These are phyloP conservation scores for human DNA, from an alignment of 2,113 vertebrate species.

Conservation along the genomic window DNA sequence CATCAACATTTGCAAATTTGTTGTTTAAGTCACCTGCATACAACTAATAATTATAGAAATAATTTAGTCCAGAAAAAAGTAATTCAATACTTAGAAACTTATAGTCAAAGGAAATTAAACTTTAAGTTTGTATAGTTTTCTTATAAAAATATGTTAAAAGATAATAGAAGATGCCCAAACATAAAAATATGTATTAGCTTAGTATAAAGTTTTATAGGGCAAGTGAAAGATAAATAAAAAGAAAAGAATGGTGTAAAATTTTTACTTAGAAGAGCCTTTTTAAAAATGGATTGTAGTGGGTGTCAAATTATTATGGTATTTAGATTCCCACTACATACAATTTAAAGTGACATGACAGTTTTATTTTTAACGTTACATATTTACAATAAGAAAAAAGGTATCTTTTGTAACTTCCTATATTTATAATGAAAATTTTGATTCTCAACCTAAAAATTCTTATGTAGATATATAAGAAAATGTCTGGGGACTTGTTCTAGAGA, in stretches of 20 bases:
- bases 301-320: not conserved
- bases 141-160: not conserved
- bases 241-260: not conserved
- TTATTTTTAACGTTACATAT: slow-evolving; percentile 6
- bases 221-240: not conserved
- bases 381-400: not conserved
- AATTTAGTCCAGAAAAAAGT: not conserved
- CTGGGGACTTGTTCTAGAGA: not conserved
- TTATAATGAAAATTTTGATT: not conserved
- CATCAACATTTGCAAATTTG: not conserved
- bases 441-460: not conserved
- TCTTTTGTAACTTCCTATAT: not conserved
- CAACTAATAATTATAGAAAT: not conserved
- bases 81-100: not conserved
- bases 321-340: not conserved
- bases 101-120: not conserved
- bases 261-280: not conserved
- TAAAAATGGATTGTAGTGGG: not conserved
- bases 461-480: not conserved
- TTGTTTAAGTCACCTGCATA: slow-evolving; percentile 4
- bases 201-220: not conserved
- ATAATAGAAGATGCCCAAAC: not conserved
- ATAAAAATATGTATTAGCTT: slow-evolving; percentile 12
- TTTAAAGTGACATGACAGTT: not conserved
- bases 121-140: not conserved